Evolutionary conservation across 2,797 vertebrate genomes (phyloP), one percentile per base, ranked within the genome.

Genomic region (Takifugu rubripes): DNA sequence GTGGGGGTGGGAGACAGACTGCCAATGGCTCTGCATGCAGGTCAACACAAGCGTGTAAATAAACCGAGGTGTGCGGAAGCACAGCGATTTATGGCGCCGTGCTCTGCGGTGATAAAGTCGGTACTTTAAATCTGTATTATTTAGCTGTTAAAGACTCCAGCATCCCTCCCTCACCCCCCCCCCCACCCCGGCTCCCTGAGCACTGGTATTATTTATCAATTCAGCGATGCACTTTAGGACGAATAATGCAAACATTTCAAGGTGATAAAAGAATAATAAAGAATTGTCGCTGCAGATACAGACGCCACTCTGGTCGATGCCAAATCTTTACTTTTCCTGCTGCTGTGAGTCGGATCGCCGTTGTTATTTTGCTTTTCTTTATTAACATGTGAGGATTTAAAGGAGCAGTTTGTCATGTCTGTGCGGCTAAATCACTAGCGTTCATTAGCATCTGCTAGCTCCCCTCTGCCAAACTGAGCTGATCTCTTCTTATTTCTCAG

Each of bases 21-120:
- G 82, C 71, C 70, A 62, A 6, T 6, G 72, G 75, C 71, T 69
- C 74, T 71, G 74, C 82, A 75, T 84, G 84, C 83, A 76, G 84
- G 83, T 85, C 82, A 84, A 61, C 48, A 45, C 80, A 77, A 14
- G 36, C 12, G 4, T 10, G 5, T 40, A 40, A 40, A 40, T 40
- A 14, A 2, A 4, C 36, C 4, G 5, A 24, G 25, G 58, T 49
- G 55, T 21, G 50, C 5, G 40, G 76, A 74, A 53, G 72, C 54
- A 40, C 3, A 40, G 72, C 68, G 74, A 69, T 76, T 70, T 67
- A 71, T 46, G 36, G 31, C 49, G 2, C 45, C 12, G 29, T 31
- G 55, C 27, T 67, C 31, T 29, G 43, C 47, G 49, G 60, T 73
- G 64, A 78, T 74, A 60, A 71, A 76, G 64, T 33, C 49, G 36